Percentiles rank a stretch among this genome's conserved stretches.
Conservation (phyloP, 2,888 invertebrate species). For the Drosophila parthenogenetica region DNA sequence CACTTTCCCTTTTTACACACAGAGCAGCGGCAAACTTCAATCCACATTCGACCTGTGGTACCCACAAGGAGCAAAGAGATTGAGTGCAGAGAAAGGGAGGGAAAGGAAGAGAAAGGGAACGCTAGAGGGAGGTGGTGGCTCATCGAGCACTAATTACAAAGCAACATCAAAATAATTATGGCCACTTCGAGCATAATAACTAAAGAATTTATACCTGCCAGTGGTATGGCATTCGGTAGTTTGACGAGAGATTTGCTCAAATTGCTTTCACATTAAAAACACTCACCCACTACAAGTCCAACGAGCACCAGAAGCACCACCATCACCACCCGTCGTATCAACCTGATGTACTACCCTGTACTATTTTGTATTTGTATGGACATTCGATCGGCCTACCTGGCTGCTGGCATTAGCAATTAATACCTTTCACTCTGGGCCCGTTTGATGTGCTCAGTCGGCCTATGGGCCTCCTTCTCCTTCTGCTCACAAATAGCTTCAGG, state of each 20-base stretch:
- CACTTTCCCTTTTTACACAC: conserved; percentile 75
- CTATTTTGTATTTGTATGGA: conserved; percentile 25
- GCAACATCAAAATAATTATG: conserved; percentile 82
- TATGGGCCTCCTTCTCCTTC: conserved; percentile 9
- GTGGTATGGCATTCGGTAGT: conserved; percentile 24
- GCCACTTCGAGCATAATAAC: conserved; percentile 77
- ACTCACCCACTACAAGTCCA: conserved; percentile 62
- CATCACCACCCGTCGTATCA: conserved; percentile 8
- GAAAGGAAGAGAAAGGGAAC: not conserved
- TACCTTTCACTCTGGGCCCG: conserved; percentile 74
- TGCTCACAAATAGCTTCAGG: conserved; percentile 6
- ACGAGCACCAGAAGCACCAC: conserved; percentile 40
- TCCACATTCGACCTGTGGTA: conserved; percentile 17
- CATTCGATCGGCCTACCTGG: conserved; percentile 67
- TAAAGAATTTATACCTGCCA: conserved; percentile 73
- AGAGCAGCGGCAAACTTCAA: conserved; percentile 49
- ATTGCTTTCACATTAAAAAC: conserved; percentile 80
- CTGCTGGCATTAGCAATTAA: conserved; percentile 70
- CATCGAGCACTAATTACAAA: conserved; percentile 81
- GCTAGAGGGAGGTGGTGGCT: conserved; percentile 43
- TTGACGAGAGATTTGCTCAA: conserved; percentile 72
- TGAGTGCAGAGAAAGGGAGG: not conserved
- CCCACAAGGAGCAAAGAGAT: conserved; percentile 7
- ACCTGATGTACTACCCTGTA: not conserved
- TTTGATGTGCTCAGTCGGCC: conserved; percentile 73